Evolutionary conservation across 2,888 invertebrate genomes (phyloP), one percentile per base, ranked within the genome.

Genomic region (Eupithecia tripunctaria): DNA sequence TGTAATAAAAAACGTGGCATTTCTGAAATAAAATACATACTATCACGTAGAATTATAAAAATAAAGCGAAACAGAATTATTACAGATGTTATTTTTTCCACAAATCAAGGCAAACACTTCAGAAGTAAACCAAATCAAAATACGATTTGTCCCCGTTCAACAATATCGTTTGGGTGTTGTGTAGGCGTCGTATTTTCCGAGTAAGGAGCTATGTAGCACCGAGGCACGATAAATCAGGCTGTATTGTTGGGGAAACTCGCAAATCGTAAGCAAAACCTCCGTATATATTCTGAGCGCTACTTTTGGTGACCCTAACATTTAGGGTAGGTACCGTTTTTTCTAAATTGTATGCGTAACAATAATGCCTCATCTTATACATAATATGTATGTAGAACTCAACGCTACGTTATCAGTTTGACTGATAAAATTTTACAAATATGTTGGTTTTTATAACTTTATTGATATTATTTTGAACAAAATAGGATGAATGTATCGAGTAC

Each of bases 231-330:
- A 89, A 89, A 89, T 89, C 89, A 89, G 85, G 77, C 79, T 83
- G 85, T 83, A 88, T 89, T 88, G 89, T 89, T 83, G 80, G 77
- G 82, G 75, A 85, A 88, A 86, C 84, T 86, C 86, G 83, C 86
- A 87, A 88, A 86, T 87, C 83, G 87, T 84, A 87, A 85, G 85
- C 85, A 85, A 83, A 85, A 82, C 82, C 81, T 77, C 56, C 75
- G 79, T 80, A 84, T 82, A 84, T 51, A 51, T 85, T 84, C 80
- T 81, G 81, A 78, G 80, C 80, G 80, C 78, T 80, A 78, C 79
- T 83, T 82, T 80, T 70, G 76, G 78, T 79, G 79, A 76, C 79
- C 80, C 81, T 81, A 73, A 74, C 77, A 82, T 79, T 81, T 81
- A 82, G 80, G 81, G 70, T n/a, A 80, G 81, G 70, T n/a, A 72